Evolutionary conservation across 1,140 invertebrate species (phyloP).

Genomic region (Caenorhabditis latens): DNA sequence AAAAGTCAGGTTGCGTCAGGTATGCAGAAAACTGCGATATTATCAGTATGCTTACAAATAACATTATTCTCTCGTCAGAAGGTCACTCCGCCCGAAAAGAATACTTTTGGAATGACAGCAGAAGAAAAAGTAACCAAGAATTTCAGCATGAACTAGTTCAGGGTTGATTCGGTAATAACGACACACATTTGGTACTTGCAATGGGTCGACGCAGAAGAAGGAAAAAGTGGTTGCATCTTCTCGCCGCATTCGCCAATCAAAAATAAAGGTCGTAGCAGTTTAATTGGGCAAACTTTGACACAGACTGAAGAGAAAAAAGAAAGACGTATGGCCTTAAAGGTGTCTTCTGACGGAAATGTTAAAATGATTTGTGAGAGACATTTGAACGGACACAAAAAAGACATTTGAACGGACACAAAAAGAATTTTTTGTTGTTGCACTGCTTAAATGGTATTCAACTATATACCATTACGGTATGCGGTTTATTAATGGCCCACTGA

Average conservation of each 20-base stretch:
- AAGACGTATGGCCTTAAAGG: constrained; percentile 9
- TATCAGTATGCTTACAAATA: constrained; percentile 40
- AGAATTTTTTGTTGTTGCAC: not conserved
- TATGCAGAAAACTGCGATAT: constrained; percentile 5
- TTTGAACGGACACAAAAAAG: not conserved
- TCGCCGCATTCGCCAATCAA: constrained; percentile 32
- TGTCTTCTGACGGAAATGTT: constrained; percentile 7
- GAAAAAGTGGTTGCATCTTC: constrained; percentile 21
- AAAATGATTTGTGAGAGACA: constrained; percentile 26
- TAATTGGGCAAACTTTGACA: constrained; percentile 46
- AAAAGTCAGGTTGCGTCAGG: constrained; percentile 56
- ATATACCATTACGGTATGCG: not conserved
- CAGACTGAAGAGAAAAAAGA: not conserved
- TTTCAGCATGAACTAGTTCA: constrained; percentile 16
- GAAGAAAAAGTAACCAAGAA: not conserved
- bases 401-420: not conserved
- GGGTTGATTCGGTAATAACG: not conserved
- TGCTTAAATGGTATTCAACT: too few relatives aligned
- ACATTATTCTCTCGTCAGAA: not conserved
- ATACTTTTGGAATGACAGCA: not conserved
- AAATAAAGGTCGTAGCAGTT: constrained; percentile 48
- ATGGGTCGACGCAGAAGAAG: not conserved
- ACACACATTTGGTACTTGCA: constrained; percentile 13
- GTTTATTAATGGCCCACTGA: too few relatives aligned
- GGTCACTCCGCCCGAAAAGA: not conserved